phyloP scores from a whole-genome alignment of 2,113 vertebrate genomes.

The Gopherus evgoodei region DNA sequence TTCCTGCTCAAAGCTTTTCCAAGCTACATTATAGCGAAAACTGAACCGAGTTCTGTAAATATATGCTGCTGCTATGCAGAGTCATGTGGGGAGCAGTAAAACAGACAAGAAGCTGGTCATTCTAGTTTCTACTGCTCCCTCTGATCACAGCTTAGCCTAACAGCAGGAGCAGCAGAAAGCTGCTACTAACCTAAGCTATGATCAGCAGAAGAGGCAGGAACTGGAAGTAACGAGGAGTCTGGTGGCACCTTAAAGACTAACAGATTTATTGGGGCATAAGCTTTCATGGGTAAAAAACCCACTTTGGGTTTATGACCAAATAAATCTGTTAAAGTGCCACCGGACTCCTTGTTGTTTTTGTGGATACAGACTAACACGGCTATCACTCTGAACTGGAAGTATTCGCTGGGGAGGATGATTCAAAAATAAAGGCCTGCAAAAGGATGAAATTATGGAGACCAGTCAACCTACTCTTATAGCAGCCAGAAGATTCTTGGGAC shows the following conservation, averaged over 20 bases:
- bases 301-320: no score
- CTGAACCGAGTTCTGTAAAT: neutral
- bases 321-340: no score
- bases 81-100: neutral
- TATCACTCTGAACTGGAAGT: neutral
- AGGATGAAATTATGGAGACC: neutral
- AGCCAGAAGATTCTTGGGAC: neutral
- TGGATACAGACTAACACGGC: no score
- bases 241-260: no score
- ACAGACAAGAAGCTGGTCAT: neutral
- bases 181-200: neutral
- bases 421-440: neutral
- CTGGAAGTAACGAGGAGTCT: neutral
- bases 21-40: neutral
- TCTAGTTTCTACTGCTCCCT: no score
- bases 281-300: no score
- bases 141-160: neutral
- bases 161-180: accelerated
- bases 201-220: neutral
- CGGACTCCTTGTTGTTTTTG: neutral
- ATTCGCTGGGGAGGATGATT: neutral
- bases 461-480: neutral
- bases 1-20: neutral
- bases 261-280: no score
- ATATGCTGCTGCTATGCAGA: neutral